Percentiles rank a stretch among this genome's conserved stretches.
These are phyloP conservation scores for Xyrauchen texanus DNA, from an alignment of 2,113 vertebrate species.

Conservation along the genomic window DNA sequence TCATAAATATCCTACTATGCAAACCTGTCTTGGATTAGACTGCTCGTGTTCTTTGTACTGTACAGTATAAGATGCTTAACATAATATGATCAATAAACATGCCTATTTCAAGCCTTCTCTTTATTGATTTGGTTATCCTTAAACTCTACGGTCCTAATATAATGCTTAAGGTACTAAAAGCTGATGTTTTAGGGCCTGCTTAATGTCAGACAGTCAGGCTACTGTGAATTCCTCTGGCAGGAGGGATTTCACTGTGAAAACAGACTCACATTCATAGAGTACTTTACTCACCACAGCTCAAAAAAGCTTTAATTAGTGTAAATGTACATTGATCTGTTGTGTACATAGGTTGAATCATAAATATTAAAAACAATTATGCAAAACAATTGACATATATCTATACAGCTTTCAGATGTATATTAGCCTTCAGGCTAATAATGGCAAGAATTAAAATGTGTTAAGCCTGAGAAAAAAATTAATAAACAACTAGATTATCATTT, in stretches of 20 bases:
- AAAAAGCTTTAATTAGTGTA: no score
- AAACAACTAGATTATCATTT: no score
- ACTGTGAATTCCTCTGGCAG: neutral
- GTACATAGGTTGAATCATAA: neutral
- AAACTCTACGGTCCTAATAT: neutral
- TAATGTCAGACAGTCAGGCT: constrained; percentile 4
- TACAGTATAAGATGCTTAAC: neutral
- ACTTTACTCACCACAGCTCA: neutral
- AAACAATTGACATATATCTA: no score
- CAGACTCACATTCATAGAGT: constrained; percentile 12
- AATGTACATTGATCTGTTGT: neutral
- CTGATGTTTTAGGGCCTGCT: constrained; percentile 7
- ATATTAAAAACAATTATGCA: no score
- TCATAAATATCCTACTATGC: neutral
- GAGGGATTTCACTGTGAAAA: neutral
- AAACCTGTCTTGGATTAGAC: neutral
- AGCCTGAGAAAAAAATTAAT: no score
- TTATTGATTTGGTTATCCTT: neutral
- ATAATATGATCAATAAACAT: neutral
- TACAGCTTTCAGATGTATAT: no score
- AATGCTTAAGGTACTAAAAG: constrained; percentile 12
- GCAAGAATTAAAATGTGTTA: no score
- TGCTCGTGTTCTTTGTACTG: neutral
- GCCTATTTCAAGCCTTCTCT: neutral
- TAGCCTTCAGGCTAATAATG: no score